Evolutionary conservation across 1,140 invertebrate species (phyloP).

Genomic region (Ceratosolen fusciceps): DNA sequence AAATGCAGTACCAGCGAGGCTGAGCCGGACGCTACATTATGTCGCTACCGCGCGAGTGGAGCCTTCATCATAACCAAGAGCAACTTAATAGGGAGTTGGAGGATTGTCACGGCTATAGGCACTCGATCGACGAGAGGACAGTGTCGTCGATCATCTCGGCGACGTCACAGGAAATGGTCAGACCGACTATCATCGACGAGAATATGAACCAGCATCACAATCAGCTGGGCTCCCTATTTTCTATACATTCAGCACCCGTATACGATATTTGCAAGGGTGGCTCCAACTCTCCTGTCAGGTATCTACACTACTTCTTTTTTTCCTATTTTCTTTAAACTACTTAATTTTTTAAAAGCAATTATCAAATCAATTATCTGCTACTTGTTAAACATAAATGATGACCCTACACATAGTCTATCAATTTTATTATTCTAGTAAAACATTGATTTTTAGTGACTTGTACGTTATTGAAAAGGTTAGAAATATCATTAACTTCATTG

Average conservation of each 20-base stretch:
- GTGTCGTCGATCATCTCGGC: slow-evolving; percentile 59
- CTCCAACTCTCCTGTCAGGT: slow-evolving; percentile 59
- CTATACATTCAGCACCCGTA: slow-evolving; percentile 74
- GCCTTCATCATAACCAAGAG: slow-evolving; percentile 68
- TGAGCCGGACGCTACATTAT: slow-evolving; percentile 62
- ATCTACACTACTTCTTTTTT: background rate
- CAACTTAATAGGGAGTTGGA: background rate
- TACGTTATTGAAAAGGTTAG: too few species aligned
- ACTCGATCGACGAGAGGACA: slow-evolving; percentile 65
- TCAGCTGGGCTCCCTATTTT: slow-evolving; percentile 72
- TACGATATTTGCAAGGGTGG: slow-evolving; percentile 62
- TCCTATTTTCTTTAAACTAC: too few species aligned
- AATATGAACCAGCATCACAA: slow-evolving; percentile 63
- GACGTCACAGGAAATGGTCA: slow-evolving; percentile 51
- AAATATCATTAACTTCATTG: too few species aligned
- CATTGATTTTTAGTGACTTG: too few species aligned
- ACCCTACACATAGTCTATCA: too few species aligned
- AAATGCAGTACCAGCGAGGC: slow-evolving; percentile 22
- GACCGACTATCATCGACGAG: slow-evolving; percentile 61
- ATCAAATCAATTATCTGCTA: too few species aligned
- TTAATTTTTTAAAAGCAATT: too few species aligned
- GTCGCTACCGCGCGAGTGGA: slow-evolving; percentile 76
- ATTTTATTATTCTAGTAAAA: too few species aligned
- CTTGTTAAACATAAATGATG: too few species aligned
- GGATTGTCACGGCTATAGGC: background rate